Conservation (phyloP, 2,888 invertebrate species). For the Lasioglossum malachurum region DNA sequence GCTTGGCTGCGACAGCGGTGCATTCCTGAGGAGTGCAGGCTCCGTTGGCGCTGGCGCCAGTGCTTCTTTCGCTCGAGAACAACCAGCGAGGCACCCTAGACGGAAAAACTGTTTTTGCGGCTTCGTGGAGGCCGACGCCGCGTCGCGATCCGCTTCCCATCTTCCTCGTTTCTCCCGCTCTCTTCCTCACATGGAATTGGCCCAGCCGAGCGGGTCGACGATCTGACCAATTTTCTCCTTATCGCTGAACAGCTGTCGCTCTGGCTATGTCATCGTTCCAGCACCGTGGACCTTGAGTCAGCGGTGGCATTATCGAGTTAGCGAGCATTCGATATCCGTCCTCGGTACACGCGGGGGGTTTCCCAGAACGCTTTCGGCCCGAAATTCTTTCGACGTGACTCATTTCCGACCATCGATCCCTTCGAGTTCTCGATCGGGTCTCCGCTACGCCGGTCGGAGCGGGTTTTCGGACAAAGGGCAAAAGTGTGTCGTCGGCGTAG, state of each 20-base stretch:
- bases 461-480: constrained; percentile 8
- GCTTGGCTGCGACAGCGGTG: constrained; percentile 59
- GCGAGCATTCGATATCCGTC: constrained; percentile 43
- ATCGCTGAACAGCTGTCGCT: constrained; percentile 44
- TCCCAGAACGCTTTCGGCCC: neutral
- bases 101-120: constrained; percentile 63
- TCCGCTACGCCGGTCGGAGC: constrained; percentile 3
- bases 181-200: neutral
- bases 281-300: constrained; percentile 48
- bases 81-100: constrained; percentile 32
- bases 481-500: constrained; percentile 21
- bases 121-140: constrained; percentile 32
- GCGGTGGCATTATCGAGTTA: constrained; percentile 44
- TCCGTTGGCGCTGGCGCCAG: constrained; percentile 71
- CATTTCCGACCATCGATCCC: neutral
- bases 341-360: neutral
- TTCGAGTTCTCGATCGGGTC: neutral
- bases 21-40: constrained; percentile 69
- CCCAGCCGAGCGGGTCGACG: neutral
- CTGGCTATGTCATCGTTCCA: neutral
- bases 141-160: neutral
- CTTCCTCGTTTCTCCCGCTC: neutral
- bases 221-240: neutral
- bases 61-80: constrained; percentile 41
- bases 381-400: neutral